These are phyloP conservation scores for Gadopsis bispinosus DNA, from an alignment of 2,797 vertebrate species.

Conservation along the genomic window DNA sequence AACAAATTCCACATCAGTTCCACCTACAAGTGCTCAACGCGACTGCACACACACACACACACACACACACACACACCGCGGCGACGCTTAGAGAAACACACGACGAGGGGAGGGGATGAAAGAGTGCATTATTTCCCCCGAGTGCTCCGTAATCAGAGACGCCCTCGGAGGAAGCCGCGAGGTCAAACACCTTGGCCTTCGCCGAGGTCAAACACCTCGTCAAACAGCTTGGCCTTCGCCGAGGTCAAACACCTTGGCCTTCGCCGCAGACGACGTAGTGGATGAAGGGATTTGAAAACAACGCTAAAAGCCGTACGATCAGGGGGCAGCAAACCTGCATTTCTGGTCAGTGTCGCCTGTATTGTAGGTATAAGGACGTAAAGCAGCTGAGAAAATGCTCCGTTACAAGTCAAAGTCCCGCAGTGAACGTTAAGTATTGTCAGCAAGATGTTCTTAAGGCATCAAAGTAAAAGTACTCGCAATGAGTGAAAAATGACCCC, in stretches of 20 bases:
- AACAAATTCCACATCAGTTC: conserved; percentile 62
- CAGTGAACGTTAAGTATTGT: no score
- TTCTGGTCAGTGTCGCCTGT: no score
- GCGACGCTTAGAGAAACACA: conserved; percentile 25
- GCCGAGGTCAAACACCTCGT: background rate
- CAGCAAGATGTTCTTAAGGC: no score
- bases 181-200: background rate
- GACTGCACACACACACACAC: background rate
- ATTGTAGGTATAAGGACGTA: no score
- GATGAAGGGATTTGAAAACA: no score
- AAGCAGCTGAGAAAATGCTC: no score
- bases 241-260: background rate
- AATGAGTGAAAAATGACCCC: no score
- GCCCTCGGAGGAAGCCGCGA: background rate
- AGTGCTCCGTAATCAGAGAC: background rate
- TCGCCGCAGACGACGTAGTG: background rate
- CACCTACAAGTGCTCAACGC: conserved; percentile 34
- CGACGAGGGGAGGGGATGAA: conserved; percentile 3
- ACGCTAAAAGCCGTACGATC: accelerated
- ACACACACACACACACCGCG: background rate
- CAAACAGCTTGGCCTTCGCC: background rate
- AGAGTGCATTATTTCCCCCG: no score
- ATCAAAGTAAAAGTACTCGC: no score
- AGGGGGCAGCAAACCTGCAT: no score
- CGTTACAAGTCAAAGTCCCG: no score